Base-by-base conservation (phyloP, 2,888 invertebrate species). In the Tanypteryx hageni region DNA sequence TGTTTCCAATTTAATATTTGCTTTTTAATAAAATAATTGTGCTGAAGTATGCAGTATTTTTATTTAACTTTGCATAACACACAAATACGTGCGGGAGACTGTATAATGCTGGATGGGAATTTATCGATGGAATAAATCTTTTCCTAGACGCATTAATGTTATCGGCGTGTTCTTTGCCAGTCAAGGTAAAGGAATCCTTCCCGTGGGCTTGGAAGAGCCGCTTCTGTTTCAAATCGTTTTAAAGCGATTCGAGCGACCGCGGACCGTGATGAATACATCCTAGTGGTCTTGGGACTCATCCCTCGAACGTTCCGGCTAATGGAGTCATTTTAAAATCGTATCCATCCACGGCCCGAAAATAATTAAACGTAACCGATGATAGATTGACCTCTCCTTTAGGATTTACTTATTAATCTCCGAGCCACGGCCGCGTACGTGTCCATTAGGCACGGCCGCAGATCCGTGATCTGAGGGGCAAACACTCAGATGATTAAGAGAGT, bases 251-350 rank as follows among this genome's bases (percentile, higher is more conserved):
- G 27, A 27, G 27, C 76, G 76, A 22, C 22, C 76, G 11, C 44
- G 44, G 44, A 44, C 14, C 76, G 27, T 76, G 76, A 44, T 44
- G 44, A 44, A 44, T 44, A 44, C 44, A 44, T 44, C 44, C 5
- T 76, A 5, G 76, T 13, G 22, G 68, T 18, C 18, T 22, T n/a
- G 22, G 22, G 18, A 68, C 76, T 18, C 76, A 76, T 76, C 76
- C 76, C 76, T 27, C 27, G 22, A 22, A 22, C 76, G 22, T 22
- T 22, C 22, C 76, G 27, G 76, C 76, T 76, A 76, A 76, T 76
- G 76, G 76, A 76, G 76, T 76, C 76, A 76, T 76, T 76, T 76
- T 76, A 76, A 76, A 76, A 76, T 76, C 76, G 76, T 76, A 76
- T 76, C 76, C 76, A 76, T 76, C 76, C 76, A 27, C 76, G 22